Evolutionary conservation across 2,113 vertebrate genomes (phyloP).

Genomic region (Tetrax tetrax): DNA sequence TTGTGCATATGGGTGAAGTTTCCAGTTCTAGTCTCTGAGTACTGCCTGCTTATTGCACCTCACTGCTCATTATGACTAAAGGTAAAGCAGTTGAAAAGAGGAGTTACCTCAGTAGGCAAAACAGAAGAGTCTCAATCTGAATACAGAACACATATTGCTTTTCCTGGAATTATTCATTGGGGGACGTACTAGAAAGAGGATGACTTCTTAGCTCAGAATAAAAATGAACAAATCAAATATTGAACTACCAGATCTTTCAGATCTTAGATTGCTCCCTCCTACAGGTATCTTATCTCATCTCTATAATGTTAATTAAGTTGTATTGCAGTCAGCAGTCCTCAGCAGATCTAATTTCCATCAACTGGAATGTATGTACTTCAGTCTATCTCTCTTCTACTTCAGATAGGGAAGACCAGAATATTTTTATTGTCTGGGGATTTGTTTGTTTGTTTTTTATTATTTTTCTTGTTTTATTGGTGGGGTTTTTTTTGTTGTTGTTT

Average conservation of each 20-base stretch:
- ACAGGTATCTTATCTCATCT: fast-evolving
- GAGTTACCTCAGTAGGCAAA: not conserved
- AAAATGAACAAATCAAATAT: constrained; percentile 37
- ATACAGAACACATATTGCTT: not conserved
- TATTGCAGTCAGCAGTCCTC: not conserved
- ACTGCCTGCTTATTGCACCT: not conserved
- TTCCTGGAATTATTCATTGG: not conserved
- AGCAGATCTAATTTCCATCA: not conserved
- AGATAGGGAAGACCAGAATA: not conserved
- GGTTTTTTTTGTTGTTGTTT: not conserved
- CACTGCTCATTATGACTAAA: not conserved
- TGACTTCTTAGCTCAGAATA: not conserved
- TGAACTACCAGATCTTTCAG: not conserved
- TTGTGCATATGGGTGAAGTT: not conserved
- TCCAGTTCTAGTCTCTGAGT: not conserved
- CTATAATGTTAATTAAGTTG: not conserved
- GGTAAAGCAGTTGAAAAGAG: not conserved
- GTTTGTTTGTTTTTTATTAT: not conserved
- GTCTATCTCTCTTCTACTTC: not conserved
- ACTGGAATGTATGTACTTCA: not conserved
- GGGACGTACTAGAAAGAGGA: not conserved
- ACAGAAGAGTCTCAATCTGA: not conserved
- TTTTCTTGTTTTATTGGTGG: not conserved
- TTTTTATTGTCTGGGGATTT: not conserved
- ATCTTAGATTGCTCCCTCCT: not conserved